Evolutionary conservation across 1,140 invertebrate genomes (phyloP).

Genomic region (Gonioctena quinquepunctata): DNA sequence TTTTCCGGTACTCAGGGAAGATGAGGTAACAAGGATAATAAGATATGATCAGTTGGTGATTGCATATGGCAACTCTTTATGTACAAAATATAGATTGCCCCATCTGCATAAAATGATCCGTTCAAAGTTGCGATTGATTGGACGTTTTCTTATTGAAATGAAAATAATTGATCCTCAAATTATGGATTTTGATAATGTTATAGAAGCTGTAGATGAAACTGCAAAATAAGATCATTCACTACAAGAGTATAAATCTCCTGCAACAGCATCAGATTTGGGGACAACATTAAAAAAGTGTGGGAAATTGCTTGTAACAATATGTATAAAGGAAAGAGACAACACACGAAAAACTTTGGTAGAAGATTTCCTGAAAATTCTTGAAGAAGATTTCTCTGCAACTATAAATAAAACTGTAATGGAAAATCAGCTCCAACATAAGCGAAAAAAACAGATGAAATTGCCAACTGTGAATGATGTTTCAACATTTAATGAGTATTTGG

Average conservation of each 20-base stretch:
- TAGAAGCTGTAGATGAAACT: neutral
- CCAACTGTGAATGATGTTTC: neutral
- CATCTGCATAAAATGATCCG: neutral
- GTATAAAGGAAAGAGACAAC: slow-evolving; percentile 1
- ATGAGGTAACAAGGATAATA: neutral
- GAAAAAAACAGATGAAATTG: neutral
- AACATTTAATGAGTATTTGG: neutral
- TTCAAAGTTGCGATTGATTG: neutral
- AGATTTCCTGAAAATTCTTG: slow-evolving; percentile 10
- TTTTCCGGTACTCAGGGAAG: neutral
- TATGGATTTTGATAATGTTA: neutral
- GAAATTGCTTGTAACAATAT: neutral
- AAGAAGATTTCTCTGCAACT: neutral
- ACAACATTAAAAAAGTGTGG: slow-evolving; percentile 2
- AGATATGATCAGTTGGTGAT: neutral
- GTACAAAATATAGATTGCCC: neutral
- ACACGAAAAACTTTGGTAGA: neutral
- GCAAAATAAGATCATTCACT: neutral
- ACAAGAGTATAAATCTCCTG: neutral
- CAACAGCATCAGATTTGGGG: neutral
- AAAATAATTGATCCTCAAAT: too few relatives aligned
- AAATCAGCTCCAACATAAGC: slow-evolving; percentile 2
- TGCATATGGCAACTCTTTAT: neutral
- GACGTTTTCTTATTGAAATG: neutral
- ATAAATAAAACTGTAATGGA: slow-evolving; percentile 6